Evolutionary conservation across 2,888 invertebrate genomes (phyloP).

Genomic region (Drosophila eohydei): DNA sequence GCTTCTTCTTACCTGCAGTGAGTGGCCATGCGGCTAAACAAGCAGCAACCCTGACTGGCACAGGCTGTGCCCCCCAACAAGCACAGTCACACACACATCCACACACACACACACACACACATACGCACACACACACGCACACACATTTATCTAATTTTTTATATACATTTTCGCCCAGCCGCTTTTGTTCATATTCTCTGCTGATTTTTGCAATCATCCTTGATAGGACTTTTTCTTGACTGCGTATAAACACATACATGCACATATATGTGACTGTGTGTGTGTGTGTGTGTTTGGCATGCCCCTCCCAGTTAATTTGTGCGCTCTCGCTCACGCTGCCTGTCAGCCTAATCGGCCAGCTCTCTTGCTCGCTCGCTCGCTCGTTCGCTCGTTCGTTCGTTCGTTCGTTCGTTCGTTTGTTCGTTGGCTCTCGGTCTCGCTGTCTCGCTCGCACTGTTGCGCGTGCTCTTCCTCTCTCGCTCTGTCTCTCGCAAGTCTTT

Average conservation of each 20-base stretch:
- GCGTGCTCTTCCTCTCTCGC: conserved; percentile 20
- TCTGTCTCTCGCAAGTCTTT: conserved; percentile 9
- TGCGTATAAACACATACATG: background rate
- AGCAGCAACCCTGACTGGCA: conserved; percentile 56
- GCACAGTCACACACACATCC: background rate
- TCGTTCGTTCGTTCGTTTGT: conserved; percentile 26
- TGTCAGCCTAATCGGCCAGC: conserved; percentile 19
- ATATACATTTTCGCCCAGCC: conserved; percentile 25
- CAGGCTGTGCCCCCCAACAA: conserved; percentile 2
- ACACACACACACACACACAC: background rate
- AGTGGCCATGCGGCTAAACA: conserved; percentile 70
- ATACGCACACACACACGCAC: background rate
- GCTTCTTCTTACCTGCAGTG: conserved; percentile 57
- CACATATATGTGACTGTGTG: conserved; percentile 6
- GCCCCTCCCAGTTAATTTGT: conserved; percentile 81
- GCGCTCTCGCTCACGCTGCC: conserved; percentile 52
- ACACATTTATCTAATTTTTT: conserved; percentile 2
- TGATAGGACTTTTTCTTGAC: conserved; percentile 59
- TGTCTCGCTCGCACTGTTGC: conserved; percentile 3
- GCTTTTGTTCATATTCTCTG: conserved; percentile 59
- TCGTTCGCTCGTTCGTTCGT: conserved; percentile 25
- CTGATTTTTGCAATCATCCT: conserved; percentile 75
- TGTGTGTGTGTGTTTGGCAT: conserved; percentile 39
- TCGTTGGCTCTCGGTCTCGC: conserved; percentile 12
- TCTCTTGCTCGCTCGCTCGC: conserved; percentile 24